Base-by-base conservation (phyloP, 2,797 vertebrate genomes). In the Chiroxiphia lanceolata region DNA sequence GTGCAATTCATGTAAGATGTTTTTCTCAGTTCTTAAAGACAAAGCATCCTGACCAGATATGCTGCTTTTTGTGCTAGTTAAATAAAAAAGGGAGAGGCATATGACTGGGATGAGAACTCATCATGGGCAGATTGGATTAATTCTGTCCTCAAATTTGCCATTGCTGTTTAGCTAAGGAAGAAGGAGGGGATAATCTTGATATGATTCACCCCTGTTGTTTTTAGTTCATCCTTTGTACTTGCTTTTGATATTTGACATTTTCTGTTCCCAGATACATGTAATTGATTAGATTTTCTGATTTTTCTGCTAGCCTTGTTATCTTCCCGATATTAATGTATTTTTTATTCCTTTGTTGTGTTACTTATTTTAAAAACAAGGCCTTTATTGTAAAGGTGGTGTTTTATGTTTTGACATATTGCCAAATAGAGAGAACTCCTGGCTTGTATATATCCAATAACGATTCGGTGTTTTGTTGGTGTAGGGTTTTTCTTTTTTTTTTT, bases 401-500 rank as follows among this genome's bases (percentile, higher is more conserved):
- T 56, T 64, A 11, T 33, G 7, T 87, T 92, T 92, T 77, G 34
- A 16, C 8, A 2, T 59, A 19, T 11, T 78, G 10, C 36, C 27
- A 34, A 44, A 6, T 64, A 10, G 60, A 48, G 29, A 33, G 26
- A 33, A 20, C 8, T 65, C 12, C 36, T 72, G 33, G 5, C 19
- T 89, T 85, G 3, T 36, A 10, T 53, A 17, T 26, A 50, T 53
- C 42, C 10, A n/a, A 7, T 38, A 57, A 45, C 27, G 75, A 21
- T 34, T 23, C 6, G 6, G 3, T 78, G 13, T 57, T 89, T 79
- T 83, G 4, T 45, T 84, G n/a, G 5, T 34, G 17, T 76, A 40
- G 1, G 1, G 0, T 0, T 17, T 63, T 59, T 23, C 1, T 40
- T 40, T 40, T 40, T 40, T 40, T 40, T 40, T 0, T 12, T 16